Conservation (phyloP, 2,113 vertebrate species). For the Hiodon alosoides region DNA sequence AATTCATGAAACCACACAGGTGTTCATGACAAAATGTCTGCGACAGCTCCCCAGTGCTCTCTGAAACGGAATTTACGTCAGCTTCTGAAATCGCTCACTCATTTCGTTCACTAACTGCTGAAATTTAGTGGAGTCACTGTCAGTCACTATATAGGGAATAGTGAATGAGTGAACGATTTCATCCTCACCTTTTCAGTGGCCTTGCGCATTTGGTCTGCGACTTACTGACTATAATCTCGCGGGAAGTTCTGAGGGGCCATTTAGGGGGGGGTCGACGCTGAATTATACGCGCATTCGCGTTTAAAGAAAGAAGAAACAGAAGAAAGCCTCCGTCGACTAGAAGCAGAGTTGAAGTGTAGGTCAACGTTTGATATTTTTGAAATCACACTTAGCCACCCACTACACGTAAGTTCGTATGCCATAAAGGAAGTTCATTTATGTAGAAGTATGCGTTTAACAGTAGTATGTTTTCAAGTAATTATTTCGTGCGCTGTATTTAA, state of each 20-base stretch:
- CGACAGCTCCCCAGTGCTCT: no score
- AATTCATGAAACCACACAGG: no score
- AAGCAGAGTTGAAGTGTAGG: neutral
- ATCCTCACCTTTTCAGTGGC: no score
- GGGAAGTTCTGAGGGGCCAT: slow-evolving; percentile 2
- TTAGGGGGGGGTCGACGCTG: neutral
- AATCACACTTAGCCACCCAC: neutral
- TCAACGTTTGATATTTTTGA: no score
- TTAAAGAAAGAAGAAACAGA: neutral
- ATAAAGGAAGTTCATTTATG: neutral
- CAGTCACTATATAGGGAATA: no score
- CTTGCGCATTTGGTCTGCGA: no score
- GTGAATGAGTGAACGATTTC: no score
- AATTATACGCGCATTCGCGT: neutral
- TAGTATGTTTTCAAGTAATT: neutral
- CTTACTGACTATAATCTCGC: neutral
- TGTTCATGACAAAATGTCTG: no score
- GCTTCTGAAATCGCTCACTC: no score
- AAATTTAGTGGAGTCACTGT: no score
- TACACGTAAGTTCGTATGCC: neutral
- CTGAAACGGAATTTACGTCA: no score
- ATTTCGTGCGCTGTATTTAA: neutral
- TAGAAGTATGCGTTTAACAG: neutral
- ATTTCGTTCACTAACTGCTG: no score
- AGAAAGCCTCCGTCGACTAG: neutral